A percentile compares a stretch with the other conserved stretches of the same genome.
Evolutionary conservation across 2,113 vertebrate species (phyloP).

Genomic region (Hippocampus abdominalis): DNA sequence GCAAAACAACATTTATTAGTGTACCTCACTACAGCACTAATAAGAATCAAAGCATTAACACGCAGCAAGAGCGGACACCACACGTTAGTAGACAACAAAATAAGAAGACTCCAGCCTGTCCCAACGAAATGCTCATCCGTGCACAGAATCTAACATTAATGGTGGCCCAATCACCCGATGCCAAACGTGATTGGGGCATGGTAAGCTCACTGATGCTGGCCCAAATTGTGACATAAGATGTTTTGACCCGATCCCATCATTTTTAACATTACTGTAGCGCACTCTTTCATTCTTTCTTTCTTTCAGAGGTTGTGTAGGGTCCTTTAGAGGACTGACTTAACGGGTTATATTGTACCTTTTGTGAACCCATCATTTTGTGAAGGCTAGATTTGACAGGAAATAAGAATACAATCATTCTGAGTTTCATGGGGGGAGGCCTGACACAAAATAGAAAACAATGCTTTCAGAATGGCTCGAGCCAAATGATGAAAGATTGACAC

Average conservation of each 20-base stretch:
- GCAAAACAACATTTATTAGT: neutral
- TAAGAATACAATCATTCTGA: neutral
- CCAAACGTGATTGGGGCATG: too few relatives aligned
- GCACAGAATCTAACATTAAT: too few relatives aligned
- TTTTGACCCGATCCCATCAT: too few relatives aligned
- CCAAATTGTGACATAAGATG: too few relatives aligned
- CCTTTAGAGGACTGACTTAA: too few relatives aligned
- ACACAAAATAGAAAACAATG: neutral
- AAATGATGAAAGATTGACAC: neutral
- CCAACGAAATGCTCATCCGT: too few relatives aligned
- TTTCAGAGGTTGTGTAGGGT: too few relatives aligned
- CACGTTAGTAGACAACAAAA: neutral
- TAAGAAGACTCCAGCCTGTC: too few relatives aligned
- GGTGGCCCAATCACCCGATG: too few relatives aligned
- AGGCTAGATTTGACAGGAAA: neutral
- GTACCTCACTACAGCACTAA: neutral
- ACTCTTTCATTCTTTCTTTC: too few relatives aligned
- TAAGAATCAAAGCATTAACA: neutral
- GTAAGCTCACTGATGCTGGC: too few relatives aligned
- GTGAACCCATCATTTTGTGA: neutral
- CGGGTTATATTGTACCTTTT: neutral
- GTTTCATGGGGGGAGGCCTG: neutral
- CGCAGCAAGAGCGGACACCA: neutral
- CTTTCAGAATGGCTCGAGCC: neutral
- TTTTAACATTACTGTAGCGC: too few relatives aligned